Evolutionary conservation across 1,140 invertebrate genomes (phyloP).

Genomic region (Teleopsis dalmanni): DNA sequence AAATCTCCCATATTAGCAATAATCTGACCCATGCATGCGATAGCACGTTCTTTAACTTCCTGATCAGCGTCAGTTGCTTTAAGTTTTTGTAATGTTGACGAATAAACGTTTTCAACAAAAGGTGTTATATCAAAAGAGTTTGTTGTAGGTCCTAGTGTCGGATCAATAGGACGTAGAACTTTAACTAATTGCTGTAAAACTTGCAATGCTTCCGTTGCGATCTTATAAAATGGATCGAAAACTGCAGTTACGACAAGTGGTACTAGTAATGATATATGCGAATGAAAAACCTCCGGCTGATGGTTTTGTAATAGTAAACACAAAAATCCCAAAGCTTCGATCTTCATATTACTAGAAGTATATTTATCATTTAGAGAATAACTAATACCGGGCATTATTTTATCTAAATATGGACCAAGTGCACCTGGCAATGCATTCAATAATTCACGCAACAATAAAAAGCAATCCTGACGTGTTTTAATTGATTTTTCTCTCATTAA

Average conservation of each 20-base stretch:
- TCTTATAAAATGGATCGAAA: conserved; percentile 95
- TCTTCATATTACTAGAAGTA: conserved; percentile 97
- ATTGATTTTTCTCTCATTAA: conserved; percentile 92
- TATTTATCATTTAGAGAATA: conserved; percentile 90
- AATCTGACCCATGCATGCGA: conserved; percentile 94
- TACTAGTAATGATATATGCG: conserved; percentile 74
- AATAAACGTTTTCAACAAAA: conserved; percentile 75
- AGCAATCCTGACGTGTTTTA: conserved; percentile 87
- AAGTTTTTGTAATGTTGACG: conserved; percentile 75
- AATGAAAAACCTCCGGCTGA: conserved; percentile 63
- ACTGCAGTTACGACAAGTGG: conserved; percentile 83
- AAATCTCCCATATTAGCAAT: conserved; percentile 85
- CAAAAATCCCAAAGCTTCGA: conserved; percentile 90
- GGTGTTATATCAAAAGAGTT: conserved; percentile 67
- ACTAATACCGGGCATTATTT: conserved; percentile 82
- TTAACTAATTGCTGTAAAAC: conserved; percentile 92
- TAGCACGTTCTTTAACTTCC: conserved; percentile 96
- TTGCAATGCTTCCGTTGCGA: conserved; percentile 87
- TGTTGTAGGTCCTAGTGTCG: conserved; percentile 15
- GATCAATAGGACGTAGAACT: conserved; percentile 82
- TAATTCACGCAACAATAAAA: conserved; percentile 83
- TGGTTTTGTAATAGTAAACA: conserved; percentile 81
- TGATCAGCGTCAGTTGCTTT: conserved; percentile 96
- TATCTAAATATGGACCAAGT: conserved; percentile 73
- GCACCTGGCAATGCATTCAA: conserved; percentile 83